phyloP scores from a whole-genome alignment of 2,113 vertebrate species.

The Engraulis encrasicolus region DNA sequence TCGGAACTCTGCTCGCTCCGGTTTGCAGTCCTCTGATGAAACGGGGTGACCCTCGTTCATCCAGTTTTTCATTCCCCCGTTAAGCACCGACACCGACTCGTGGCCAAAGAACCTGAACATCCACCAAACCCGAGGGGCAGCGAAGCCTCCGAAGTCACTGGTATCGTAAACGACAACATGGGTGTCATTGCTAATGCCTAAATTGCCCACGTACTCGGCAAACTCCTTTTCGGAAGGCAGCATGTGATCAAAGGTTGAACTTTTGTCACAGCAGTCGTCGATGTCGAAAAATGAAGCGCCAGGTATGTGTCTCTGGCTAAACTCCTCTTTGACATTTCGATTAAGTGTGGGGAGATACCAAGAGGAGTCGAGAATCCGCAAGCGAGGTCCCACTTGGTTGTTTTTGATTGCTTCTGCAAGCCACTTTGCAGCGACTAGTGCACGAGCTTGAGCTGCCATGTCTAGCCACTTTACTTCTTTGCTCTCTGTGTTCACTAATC shows the following conservation, averaged over 20 bases:
- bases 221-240: slow-evolving; percentile 80
- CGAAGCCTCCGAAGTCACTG: slow-evolving; percentile 86
- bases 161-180: slow-evolving; percentile 93
- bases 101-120: slow-evolving; percentile 95
- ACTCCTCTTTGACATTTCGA: slow-evolving; percentile 79
- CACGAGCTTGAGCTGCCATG: slow-evolving; percentile 81
- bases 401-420: slow-evolving; percentile 81
- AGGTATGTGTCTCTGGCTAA: slow-evolving; percentile 83
- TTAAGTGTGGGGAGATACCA: slow-evolving; percentile 88
- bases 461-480: background rate
- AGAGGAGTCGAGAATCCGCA: slow-evolving; percentile 86
- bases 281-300: slow-evolving; percentile 88
- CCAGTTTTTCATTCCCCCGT: slow-evolving; percentile 90
- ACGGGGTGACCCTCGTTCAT: slow-evolving; percentile 72
- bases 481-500: too few species aligned
- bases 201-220: slow-evolving; percentile 77
- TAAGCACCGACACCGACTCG: slow-evolving; percentile 82
- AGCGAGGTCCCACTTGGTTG: slow-evolving; percentile 70
- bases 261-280: slow-evolving; percentile 84
- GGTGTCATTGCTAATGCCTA: slow-evolving; percentile 84
- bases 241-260: slow-evolving; percentile 86
- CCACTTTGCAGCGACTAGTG: slow-evolving; percentile 86
- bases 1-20: slow-evolving; percentile 68
- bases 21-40: slow-evolving; percentile 65
- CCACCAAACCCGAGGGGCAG: slow-evolving; percentile 93